A percentile compares a stretch with the other conserved stretches of the same genome.
phyloP scores from a whole-genome alignment of 2,888 invertebrate genomes.

The Coleophora deauratella region DNA sequence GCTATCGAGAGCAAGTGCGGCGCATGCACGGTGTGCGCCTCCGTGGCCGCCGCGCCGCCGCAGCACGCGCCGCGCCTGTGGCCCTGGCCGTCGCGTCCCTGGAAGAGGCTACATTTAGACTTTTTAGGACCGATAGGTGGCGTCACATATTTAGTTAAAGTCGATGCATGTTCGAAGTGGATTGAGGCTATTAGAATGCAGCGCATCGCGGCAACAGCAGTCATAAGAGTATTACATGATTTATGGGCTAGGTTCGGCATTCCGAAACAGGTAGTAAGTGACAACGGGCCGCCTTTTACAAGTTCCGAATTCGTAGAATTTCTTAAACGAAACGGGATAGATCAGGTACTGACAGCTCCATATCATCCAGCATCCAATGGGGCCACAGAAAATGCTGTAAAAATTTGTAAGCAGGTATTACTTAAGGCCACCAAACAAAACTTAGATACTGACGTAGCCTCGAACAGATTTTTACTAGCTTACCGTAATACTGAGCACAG shows the following conservation, averaged over 20 bases:
- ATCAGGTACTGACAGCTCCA: not conserved
- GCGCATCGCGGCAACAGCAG: conserved; percentile 6
- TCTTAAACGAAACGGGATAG: conserved; percentile 5
- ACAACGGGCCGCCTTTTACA: conserved; percentile 17
- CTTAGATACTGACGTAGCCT: too few species aligned
- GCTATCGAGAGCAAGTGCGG: conserved; percentile 10
- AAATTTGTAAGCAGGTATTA: too few species aligned
- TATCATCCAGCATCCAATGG: not conserved
- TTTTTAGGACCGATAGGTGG: conserved; percentile 13
- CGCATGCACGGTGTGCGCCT: conserved; percentile 8
- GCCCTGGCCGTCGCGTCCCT: conserved; percentile 14
- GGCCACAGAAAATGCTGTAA: too few species aligned
- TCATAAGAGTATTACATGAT: conserved; percentile 5
- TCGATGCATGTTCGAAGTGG: conserved; percentile 21
- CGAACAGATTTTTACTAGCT: too few species aligned
- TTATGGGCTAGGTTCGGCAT: conserved; percentile 12
- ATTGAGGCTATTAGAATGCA: conserved; percentile 15
- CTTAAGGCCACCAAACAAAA: too few species aligned
- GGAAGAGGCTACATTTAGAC: conserved; percentile 8
- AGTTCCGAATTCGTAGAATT: conserved; percentile 8
- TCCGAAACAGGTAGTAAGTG: conserved; percentile 14
- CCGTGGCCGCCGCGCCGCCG: conserved; percentile 7
- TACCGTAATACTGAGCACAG: too few species aligned
- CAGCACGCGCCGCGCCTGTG: conserved; percentile 15
- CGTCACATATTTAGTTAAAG: conserved; percentile 15